Percentiles rank a stretch among this genome's conserved stretches.
These are phyloP conservation scores for Callocephalon fimbriatum DNA, from an alignment of 2,113 vertebrate species.

Conservation along the genomic window DNA sequence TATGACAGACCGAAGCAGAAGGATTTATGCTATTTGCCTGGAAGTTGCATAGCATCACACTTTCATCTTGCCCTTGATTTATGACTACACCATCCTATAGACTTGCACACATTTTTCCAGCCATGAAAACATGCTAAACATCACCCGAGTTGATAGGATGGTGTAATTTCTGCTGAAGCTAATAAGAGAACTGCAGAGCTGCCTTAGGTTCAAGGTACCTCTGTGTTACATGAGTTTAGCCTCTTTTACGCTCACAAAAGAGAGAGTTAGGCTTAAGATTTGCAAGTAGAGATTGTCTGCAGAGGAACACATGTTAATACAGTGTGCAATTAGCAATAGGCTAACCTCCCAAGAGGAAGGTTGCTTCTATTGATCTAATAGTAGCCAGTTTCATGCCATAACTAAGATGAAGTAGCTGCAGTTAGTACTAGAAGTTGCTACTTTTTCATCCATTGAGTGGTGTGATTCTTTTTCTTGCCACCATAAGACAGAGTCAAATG, in stretches of 20 bases:
- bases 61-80: background rate
- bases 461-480: background rate
- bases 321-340: background rate
- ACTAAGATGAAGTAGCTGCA: background rate
- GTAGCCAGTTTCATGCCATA: background rate
- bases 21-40: background rate
- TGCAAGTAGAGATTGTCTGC: background rate
- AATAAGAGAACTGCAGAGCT: background rate
- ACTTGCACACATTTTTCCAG: background rate
- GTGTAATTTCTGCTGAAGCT: background rate
- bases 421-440: background rate
- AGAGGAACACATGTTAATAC: background rate
- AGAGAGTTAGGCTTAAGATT: background rate
- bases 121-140: fast-evolving
- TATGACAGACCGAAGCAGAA: background rate
- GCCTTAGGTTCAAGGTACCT: background rate
- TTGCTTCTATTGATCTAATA: fast-evolving
- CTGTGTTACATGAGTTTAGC: fast-evolving
- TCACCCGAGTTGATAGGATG: background rate
- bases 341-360: too few species aligned
- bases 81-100: background rate
- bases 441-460: background rate
- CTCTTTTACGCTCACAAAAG: background rate
- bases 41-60: background rate
- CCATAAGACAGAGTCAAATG: fast-evolving